Evolutionary conservation across 2,888 invertebrate species (phyloP).

Genomic region (Machimus rusticus): DNA sequence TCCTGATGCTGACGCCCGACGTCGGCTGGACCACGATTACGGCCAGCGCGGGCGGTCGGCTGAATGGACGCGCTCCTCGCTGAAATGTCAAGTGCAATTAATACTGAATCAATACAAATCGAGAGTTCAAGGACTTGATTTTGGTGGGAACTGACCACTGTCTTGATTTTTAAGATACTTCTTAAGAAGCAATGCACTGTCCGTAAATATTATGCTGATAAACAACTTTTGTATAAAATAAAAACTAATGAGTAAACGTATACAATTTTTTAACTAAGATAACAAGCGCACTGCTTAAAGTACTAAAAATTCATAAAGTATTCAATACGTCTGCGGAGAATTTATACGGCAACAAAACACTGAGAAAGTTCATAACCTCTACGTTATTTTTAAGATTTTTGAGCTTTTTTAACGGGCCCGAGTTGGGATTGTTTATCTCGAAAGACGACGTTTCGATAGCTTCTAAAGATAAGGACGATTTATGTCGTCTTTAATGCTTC

Average conservation of each 20-base stretch:
- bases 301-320: neutral
- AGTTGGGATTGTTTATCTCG: neutral
- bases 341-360: neutral
- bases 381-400: constrained; percentile 20
- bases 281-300: neutral
- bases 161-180: neutral
- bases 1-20: neutral
- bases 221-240: neutral
- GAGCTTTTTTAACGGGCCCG: constrained; percentile 2
- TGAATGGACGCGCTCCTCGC: neutral
- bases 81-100: constrained; percentile 24
- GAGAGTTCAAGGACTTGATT: neutral
- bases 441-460: neutral
- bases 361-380: constrained; percentile 15
- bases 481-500: neutral
- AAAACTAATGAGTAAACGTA: neutral
- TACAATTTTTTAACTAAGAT: neutral
- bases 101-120: neutral
- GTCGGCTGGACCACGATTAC: neutral
- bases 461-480: neutral
- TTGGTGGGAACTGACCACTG: neutral
- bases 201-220: too few species aligned
- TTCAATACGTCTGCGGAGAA: neutral
- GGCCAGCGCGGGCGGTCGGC: neutral
- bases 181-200: too few species aligned